Conservation (phyloP, 1,140 invertebrate genomes). For the Leptinotarsa texana region DNA sequence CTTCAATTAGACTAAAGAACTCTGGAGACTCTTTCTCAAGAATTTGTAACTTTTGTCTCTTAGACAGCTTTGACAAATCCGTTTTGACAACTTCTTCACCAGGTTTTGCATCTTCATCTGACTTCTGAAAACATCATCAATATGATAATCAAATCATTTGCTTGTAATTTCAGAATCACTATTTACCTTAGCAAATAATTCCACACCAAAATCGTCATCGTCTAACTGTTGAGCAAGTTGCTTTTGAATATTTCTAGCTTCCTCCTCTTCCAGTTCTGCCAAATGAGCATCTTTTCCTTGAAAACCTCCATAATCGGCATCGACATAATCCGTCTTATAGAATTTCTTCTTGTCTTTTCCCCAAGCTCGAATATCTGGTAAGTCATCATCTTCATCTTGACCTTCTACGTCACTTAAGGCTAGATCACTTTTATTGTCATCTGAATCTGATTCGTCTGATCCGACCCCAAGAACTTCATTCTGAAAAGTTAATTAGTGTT, state of each 20-base stretch:
- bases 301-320: slow-evolving; percentile 80
- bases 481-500: slow-evolving; percentile 34
- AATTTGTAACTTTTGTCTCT: slow-evolving; percentile 74
- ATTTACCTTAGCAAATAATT: slow-evolving; percentile 60
- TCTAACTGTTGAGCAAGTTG: slow-evolving; percentile 76
- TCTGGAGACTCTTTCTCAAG: slow-evolving; percentile 85
- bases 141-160: neutral
- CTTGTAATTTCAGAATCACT: neutral
- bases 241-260: slow-evolving; percentile 81
- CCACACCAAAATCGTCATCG: slow-evolving; percentile 79
- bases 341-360: slow-evolving; percentile 77
- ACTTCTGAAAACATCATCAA: slow-evolving; percentile 22
- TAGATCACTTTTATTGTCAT: slow-evolving; percentile 54
- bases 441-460: slow-evolving; percentile 43
- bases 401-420: slow-evolving; percentile 76
- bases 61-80: slow-evolving; percentile 75
- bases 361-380: slow-evolving; percentile 84
- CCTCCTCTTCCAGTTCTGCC: slow-evolving; percentile 82
- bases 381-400: slow-evolving; percentile 65
- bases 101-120: slow-evolving; percentile 47
- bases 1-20: slow-evolving; percentile 72
- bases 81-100: slow-evolving; percentile 64
- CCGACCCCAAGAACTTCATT: slow-evolving; percentile 58
- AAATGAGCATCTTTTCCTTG: slow-evolving; percentile 71
- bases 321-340: slow-evolving; percentile 87